Evolutionary conservation across 2,113 vertebrate genomes (phyloP), one percentile per base, ranked within the genome.

Genomic region (Xyliphius kryptos): DNA sequence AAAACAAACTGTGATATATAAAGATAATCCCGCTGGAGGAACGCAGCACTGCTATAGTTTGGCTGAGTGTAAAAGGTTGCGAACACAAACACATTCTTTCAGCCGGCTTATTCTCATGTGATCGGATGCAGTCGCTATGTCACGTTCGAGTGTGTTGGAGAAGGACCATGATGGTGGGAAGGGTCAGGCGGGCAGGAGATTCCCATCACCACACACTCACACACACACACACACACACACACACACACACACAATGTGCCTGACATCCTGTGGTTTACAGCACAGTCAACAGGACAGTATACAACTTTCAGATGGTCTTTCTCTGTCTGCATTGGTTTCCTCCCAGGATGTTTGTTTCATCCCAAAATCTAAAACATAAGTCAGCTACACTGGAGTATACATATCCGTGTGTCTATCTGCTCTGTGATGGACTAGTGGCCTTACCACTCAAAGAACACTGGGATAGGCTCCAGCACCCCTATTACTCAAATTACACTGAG

Each of bases 181-280:
- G 72, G 84, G 83, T 86, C 84, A 83, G 21, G 60, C 75, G 79
- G 79, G 65, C 82, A 76, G 67, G 61, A 66, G 12, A 72, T 85
- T 87, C 81, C 81, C 84, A 87, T 76, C 75, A 72, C 16, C 15
- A 36, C 60, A 57, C 38, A 21, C 17, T 40, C 49, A 51, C 21
- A 63, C 46, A 59, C 61, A 51, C 55, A 38, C 21, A 16, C n/a
- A 32, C 13, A 47, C 51, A 44, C 12, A 58, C 37, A 40, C 26
- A 56, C 55, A 56, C 55, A 56, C 55, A 16, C 26, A 37, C 5
- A 17, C 1, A 53, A 36, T 16, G 22, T 26, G 22, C 22, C 22
- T 26, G 22, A 26, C 22, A 26, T 26, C 22, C 22, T 26, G 22
- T 26, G 22, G 2, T 32, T 32, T 5, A 32, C 26, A 32, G 26